Evolutionary conservation across 1,140 invertebrate species (phyloP).

Genomic region (Homalodisca vitripennis): DNA sequence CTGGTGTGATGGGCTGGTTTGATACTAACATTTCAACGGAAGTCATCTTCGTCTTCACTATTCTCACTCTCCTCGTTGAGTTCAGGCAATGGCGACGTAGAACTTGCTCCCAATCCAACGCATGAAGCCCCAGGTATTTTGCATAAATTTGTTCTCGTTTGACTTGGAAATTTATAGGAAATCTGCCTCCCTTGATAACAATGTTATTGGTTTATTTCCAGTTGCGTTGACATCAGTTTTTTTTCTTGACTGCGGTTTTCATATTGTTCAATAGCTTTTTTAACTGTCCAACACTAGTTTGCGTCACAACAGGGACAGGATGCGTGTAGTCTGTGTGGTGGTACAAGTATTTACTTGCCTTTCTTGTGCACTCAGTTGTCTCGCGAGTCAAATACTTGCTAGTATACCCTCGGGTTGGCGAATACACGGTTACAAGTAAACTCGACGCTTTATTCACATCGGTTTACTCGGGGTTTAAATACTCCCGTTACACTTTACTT

Average conservation of each 20-base stretch:
- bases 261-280: neutral
- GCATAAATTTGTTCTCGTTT: neutral
- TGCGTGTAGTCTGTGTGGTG: neutral
- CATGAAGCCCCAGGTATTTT: slow-evolving; percentile 2
- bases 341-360: neutral
- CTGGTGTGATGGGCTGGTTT: too few relatives aligned
- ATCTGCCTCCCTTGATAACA: neutral
- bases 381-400: neutral
- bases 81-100: neutral
- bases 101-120: neutral
- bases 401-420: slow-evolving; percentile 6
- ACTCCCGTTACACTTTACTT: neutral
- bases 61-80: neutral
- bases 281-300: neutral
- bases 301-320: neutral
- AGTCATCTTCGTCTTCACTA: neutral
- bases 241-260: neutral
- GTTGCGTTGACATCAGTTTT: slow-evolving; percentile 4
- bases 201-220: neutral
- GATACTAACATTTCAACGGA: neutral
- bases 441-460: slow-evolving; percentile 6
- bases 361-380: neutral
- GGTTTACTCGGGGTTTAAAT: slow-evolving; percentile 12
- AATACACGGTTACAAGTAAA: slow-evolving; percentile 2
- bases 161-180: neutral